Percentiles rank a stretch among this genome's conserved stretches.
Conservation (phyloP, 2,888 invertebrate genomes). For the Orchesellides sinensis region DNA sequence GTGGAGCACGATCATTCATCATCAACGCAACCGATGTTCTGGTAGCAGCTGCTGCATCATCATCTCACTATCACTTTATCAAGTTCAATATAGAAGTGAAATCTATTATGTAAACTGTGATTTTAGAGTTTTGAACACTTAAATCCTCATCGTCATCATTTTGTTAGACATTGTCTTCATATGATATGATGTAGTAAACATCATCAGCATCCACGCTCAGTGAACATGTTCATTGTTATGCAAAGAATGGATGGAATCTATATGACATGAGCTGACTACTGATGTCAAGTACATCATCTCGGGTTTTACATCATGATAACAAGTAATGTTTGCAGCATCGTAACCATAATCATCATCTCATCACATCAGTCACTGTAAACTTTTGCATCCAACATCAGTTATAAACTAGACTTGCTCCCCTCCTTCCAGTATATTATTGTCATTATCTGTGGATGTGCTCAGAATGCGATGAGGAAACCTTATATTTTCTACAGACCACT, state of each 20-base stretch:
- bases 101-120: conserved; percentile 48
- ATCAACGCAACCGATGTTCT: neutral
- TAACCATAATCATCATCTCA: neutral
- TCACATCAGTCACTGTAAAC: neutral
- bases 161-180: neutral
- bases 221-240: too few species aligned
- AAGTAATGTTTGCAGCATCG: neutral
- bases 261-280: neutral
- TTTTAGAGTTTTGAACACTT: conserved; percentile 1
- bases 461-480: neutral
- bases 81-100: conserved; percentile 44
- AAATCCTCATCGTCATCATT: conserved; percentile 6
- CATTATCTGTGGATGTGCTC: neutral
- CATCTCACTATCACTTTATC: neutral
- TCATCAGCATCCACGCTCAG: too few species aligned
- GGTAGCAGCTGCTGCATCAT: conserved; percentile 14
- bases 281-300: neutral
- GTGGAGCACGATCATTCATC: neutral
- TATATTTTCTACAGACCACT: neutral
- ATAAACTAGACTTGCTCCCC: neutral
- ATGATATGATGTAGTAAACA: neutral
- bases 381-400: neutral
- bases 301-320: neutral
- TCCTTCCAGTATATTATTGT: neutral
- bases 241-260: neutral